Conservation (phyloP, 2,797 vertebrate species). For the Tragelaphus eurycerus region DNA sequence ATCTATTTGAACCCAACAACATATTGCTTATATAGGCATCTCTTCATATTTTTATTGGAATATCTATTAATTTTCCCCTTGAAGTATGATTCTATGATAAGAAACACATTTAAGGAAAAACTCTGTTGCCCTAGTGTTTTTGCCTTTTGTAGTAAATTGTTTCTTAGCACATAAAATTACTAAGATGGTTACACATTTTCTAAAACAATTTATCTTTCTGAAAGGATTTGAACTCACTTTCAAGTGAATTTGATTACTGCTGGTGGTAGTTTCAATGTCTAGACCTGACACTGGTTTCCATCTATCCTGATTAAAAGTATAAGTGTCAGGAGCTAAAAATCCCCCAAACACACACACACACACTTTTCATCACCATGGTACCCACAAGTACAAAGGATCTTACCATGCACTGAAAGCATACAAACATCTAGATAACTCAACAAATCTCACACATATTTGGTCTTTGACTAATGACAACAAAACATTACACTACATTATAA, state of each 20-base stretch:
- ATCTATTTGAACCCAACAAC: background rate
- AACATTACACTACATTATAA: background rate
- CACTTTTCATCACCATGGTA: background rate
- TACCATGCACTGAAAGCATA: background rate
- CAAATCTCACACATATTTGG: background rate
- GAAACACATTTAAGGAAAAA: background rate
- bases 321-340: slow-evolving; percentile 7
- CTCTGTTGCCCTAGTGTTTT: background rate
- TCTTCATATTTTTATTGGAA: background rate
- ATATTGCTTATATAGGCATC: background rate
- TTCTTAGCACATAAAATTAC: slow-evolving; percentile 11
- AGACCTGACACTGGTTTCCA: background rate
- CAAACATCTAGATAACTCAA: background rate
- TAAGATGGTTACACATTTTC: background rate
- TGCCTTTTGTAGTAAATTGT: slow-evolving; percentile 31
- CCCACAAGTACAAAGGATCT: background rate
- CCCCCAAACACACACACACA: no score
- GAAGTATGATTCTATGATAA: background rate
- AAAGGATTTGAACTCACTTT: background rate
- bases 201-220: slow-evolving; percentile 19
- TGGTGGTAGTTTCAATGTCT: background rate
- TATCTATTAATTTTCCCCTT: background rate
- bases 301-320: background rate
- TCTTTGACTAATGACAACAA: background rate
- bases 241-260: background rate